phyloP scores from a whole-genome alignment of 1,140 invertebrate species.

The Mycetomoellerius zeteki region DNA sequence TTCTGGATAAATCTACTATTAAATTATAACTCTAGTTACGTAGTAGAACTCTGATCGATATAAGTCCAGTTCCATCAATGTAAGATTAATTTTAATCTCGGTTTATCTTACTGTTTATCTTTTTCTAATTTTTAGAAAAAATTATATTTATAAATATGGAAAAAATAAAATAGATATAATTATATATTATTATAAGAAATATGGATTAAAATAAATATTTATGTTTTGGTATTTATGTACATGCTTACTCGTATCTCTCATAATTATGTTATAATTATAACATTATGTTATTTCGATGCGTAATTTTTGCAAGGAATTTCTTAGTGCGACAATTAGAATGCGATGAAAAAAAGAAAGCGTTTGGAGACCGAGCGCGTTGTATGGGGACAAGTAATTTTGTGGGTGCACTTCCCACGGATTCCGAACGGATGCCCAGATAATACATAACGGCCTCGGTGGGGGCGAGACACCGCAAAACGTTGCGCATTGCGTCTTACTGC shows the following conservation, averaged over 20 bases:
- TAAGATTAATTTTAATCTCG: too few relatives aligned
- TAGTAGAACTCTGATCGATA: too few relatives aligned
- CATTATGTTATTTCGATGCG: not conserved
- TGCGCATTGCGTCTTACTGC: conserved; percentile 85
- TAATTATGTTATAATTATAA: not conserved
- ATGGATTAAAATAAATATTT: not conserved
- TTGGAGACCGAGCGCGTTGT: not conserved
- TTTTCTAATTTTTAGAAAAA: too few relatives aligned
- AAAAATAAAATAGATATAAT: not conserved
- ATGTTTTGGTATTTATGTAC: not conserved
- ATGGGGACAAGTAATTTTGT: not conserved
- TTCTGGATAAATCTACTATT: too few relatives aligned
- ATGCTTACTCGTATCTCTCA: not conserved
- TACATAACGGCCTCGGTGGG: conserved; percentile 21
- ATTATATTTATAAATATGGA: not conserved
- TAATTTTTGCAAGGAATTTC: not conserved
- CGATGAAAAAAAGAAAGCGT: conserved; percentile 5
- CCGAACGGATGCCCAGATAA: not conserved
- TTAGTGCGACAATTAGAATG: not conserved
- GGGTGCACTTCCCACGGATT: conserved; percentile 4
- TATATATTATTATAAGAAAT: not conserved
- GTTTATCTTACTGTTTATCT: too few relatives aligned
- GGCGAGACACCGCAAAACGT: conserved; percentile 81
- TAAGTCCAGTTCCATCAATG: too few relatives aligned
- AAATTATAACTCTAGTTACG: too few relatives aligned